Base-by-base conservation (phyloP, 2,797 vertebrate genomes). In the Passerculus sandwichensis region DNA sequence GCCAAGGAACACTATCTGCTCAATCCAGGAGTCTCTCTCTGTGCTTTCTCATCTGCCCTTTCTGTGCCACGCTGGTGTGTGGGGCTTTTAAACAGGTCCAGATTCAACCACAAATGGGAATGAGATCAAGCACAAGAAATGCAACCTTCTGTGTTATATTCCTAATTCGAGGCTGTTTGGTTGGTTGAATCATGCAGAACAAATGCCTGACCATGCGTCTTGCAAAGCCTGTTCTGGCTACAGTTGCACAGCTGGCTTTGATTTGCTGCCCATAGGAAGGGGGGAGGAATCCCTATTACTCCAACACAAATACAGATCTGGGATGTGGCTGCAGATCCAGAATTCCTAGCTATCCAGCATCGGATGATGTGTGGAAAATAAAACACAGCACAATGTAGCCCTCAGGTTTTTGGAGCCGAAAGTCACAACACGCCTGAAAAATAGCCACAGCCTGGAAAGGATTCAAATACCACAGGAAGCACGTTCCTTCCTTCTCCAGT, bases 221-320 rank as follows among this genome's bases (percentile, higher is more conserved):
- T 86, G 92, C 92, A 95, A 81, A 94, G 91, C 85, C 94, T 90
- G 0, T 53, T 71, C 93, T 91, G 91, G 92, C 94, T 95, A 20
- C 84, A 61, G 8, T 16, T 56, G 77, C 94, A 91, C 96, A 94
- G 93, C 93, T 96, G 95, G 89, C 70, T 94, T 95, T 95, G 88
- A 93, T 96, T 97, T 97, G 89, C 94, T 95, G 91, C 95, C 92
- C 80, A 60, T 38, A 78, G 85, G 73, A 90, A 91, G 44, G 77
- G 91, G 91, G 89, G 87, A 94, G 91, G 92, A 96, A 93, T 87
- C 90, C 90, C 88, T 76, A 0, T 32, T 95, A 79, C 95, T 97
- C 91, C 96, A 96, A 97, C 85, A 93, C 89, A 96, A 96, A 97
- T 91, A 96, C 71, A 88, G 93, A 82, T 88, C 91, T 92, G 93